A percentile compares a stretch with the other conserved stretches of the same genome.
Conservation (phyloP, 1,140 invertebrate species). For the Neodiprion lecontei region DNA sequence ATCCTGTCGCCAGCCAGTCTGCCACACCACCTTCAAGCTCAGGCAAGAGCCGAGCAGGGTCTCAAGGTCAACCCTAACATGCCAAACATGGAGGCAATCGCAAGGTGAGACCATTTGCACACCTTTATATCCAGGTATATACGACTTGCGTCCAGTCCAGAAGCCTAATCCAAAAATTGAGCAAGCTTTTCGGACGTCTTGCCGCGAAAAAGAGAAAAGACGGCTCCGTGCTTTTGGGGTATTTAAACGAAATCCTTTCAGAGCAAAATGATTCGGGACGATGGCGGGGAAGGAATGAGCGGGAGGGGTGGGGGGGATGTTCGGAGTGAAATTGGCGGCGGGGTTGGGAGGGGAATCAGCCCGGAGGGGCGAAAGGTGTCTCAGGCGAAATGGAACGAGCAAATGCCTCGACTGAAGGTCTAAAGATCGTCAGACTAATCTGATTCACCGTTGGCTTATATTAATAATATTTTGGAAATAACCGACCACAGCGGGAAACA, state of each 20-base stretch:
- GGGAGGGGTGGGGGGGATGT: neutral
- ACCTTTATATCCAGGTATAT: neutral
- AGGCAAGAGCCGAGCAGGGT: constrained; percentile 57
- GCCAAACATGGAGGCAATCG: constrained; percentile 84
- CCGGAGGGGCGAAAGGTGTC: constrained; percentile 9
- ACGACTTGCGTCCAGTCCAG: neutral
- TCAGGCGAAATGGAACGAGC: constrained; percentile 11
- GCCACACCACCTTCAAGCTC: constrained; percentile 73
- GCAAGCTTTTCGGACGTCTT: too few relatives aligned
- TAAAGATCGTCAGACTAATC: constrained; percentile 12
- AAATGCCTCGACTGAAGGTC: constrained; percentile 3
- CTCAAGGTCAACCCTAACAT: constrained; percentile 75
- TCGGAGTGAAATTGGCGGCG: constrained; percentile 8
- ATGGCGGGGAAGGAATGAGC: neutral
- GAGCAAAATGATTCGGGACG: neutral
- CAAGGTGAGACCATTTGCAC: constrained; percentile 67
- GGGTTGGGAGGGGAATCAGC: constrained; percentile 10
- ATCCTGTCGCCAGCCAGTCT: constrained; percentile 88
- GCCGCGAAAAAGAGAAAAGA: neutral
- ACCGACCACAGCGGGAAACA: constrained; percentile 50
- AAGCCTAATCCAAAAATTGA: neutral
- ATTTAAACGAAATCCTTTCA: neutral
- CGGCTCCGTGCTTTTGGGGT: neutral
- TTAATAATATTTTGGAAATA: constrained; percentile 34
- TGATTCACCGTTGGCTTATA: constrained; percentile 12